Conservation (phyloP, 2,797 vertebrate genomes). For the Leuciscus waleckii region DNA sequence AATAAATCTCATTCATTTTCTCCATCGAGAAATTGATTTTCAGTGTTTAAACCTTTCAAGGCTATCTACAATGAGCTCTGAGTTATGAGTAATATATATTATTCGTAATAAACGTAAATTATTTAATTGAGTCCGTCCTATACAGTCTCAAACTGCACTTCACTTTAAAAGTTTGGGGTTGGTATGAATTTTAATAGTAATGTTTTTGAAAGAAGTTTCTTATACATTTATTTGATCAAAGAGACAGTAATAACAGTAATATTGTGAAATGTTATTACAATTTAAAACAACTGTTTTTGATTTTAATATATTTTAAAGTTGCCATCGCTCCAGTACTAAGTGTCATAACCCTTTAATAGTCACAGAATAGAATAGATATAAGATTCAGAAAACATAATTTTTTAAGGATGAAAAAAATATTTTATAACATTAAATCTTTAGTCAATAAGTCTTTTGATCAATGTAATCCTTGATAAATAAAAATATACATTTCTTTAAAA, state of each 20-base stretch:
- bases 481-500: neutral
- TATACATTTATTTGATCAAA: neutral
- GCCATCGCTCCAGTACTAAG: no score
- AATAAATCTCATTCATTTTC: conserved; percentile 20
- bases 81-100: neutral
- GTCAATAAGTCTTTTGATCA: neutral
- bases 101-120: neutral
- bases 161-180: neutral
- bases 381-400: neutral
- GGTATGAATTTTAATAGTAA: neutral
- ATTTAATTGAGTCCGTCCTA: neutral
- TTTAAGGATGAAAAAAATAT: neutral
- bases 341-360: neutral
- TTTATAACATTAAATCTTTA: neutral
- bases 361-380: no score
- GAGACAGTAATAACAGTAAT: neutral
- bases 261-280: neutral
- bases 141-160: neutral
- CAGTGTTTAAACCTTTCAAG: neutral
- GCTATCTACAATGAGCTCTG: conserved; percentile 2
- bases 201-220: neutral
- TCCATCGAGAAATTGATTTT: conserved; percentile 15
- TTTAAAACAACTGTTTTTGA: neutral
- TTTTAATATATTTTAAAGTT: no score
- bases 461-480: neutral